Base-by-base conservation (phyloP, 1,140 invertebrate species). In the Drosophila oshimai region DNA sequence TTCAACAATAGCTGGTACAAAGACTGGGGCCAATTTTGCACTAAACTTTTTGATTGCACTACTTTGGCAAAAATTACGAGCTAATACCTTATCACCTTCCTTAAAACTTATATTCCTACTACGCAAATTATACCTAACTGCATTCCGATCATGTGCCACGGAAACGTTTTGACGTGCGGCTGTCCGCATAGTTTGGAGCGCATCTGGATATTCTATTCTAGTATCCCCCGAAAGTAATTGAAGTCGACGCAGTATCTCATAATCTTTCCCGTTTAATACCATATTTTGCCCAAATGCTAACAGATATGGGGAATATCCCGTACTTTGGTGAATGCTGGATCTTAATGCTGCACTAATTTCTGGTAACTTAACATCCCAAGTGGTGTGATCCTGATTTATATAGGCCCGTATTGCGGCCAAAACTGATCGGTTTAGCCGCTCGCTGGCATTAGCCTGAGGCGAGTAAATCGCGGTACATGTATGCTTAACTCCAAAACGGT, bases 241-340 rank as follows among this genome's bases (percentile, higher is more conserved):
- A n/a, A 65, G 17, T 24, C 45, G 46, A 3, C 54, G 12, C 6
- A 51, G 39, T 6, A 60, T 10, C 1, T 26, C 36, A 10, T 68
- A 60, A n/a, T 68, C 64, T 13, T 26, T 29, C 10, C 54, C 46
- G 24, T 51, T 57, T 6, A 51, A 20, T 5, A 69, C n/a, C 65
- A 61, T 69, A 26, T 53, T 69, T 18, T 61, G 57, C 0, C 57
- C 55, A 33, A 69, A 61, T 1, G 9, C 10, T 9, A 49, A 10
- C 15, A 55, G 33, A 26, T 29, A 53, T 9, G n/a, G n/a, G n/a
- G n/a, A n/a, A n/a, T n/a, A n/a, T n/a, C 61, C 61, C 3, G 49
- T 55, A 5, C 42, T 55, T 22, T n/a, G 22, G 28, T 55, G 51
- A 9, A 55, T 3, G 7, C n/a, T 44, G 2, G 26, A 22, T 13